phyloP scores from a whole-genome alignment of 2,113 vertebrate genomes.

The Zosterops hypoxanthus region DNA sequence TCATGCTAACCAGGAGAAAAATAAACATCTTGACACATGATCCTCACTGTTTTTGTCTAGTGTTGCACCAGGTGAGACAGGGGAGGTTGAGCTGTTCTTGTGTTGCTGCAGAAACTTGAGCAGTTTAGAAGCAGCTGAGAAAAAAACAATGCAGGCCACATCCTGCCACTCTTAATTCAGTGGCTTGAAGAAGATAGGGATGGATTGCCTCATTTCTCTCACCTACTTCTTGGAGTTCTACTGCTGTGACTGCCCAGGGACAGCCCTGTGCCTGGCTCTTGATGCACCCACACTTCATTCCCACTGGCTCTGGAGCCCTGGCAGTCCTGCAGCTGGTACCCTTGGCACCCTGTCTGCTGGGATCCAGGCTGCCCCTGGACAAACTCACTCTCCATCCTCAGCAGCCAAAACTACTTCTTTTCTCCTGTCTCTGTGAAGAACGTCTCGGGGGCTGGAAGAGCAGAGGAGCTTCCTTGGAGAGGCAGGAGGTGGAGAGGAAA shows the following conservation, averaged over 20 bases:
- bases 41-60: background rate
- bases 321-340: background rate
- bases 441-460: fast-evolving
- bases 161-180: background rate
- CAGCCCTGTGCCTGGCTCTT: background rate
- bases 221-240: background rate
- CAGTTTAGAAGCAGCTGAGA: background rate
- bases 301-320: background rate
- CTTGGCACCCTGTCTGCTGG: background rate
- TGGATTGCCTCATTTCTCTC: background rate
- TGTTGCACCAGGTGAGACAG: background rate
- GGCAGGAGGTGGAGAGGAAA: background rate
- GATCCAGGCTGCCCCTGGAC: background rate
- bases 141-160: background rate
- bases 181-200: background rate
- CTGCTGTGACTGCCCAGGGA: background rate
- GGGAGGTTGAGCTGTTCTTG: background rate
- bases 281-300: background rate
- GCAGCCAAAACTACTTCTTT: background rate
- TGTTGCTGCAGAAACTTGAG: background rate
- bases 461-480: background rate
- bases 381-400: background rate
- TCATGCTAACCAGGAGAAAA: constrained; percentile 42
- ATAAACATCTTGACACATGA: constrained; percentile 47
- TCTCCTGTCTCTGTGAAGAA: background rate